Conservation (phyloP, 2,797 vertebrate genomes). For the Macrochelys suwanniensis region DNA sequence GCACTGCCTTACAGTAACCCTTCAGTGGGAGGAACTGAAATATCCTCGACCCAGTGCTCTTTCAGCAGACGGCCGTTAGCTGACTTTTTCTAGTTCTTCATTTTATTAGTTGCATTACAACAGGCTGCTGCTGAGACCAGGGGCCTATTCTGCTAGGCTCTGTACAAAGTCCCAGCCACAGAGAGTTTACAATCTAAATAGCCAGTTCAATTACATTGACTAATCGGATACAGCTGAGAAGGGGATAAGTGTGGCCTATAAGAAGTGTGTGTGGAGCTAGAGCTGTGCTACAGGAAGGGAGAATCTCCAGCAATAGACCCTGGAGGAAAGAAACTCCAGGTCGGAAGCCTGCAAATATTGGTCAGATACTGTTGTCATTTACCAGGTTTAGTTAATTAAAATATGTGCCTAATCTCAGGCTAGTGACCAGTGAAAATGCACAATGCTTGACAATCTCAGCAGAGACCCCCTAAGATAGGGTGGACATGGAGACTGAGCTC, state of each 20-base stretch:
- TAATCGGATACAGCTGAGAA: background rate
- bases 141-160: accelerated
- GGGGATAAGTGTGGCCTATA: too few relatives aligned
- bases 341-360: background rate
- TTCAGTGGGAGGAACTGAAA: accelerated
- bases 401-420: too few relatives aligned
- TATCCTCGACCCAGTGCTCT: background rate
- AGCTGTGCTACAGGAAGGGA: accelerated
- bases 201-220: background rate
- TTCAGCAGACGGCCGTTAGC: too few relatives aligned
- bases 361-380: too few relatives aligned
- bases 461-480: background rate
- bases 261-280: too few relatives aligned
- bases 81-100: background rate
- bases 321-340: background rate
- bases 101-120: accelerated
- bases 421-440: too few relatives aligned
- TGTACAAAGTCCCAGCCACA: background rate
- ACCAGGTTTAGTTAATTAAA: too few relatives aligned
- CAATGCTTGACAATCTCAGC: background rate
- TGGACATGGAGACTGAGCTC: background rate
- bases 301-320: background rate
- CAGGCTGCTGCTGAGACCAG: background rate
- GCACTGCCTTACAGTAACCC: background rate
- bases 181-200: background rate